Evolutionary conservation across 2,113 vertebrate genomes (phyloP), one percentile per base, ranked within the genome.

Genomic region (Lamprologus lemairii): DNA sequence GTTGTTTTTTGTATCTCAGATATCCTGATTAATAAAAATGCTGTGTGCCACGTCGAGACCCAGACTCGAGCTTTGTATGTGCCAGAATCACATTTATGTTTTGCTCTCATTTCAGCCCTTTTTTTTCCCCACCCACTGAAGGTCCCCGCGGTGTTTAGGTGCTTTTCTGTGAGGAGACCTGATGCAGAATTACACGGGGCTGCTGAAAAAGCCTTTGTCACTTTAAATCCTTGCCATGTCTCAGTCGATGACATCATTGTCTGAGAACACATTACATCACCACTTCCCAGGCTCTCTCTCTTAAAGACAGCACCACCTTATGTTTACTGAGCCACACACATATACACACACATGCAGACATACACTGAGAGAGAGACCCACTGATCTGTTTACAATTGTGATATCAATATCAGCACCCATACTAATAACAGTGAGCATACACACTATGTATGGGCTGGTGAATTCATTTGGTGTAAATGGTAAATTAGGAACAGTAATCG

Each of bases 211-310:
- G 94, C 91, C 95, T 95, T 95, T 96, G 94, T 95, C 93, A 95
- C 94, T 96, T 96, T 96, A 96, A 96, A 96, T 96, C 92, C 94
- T 93, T 81, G 88, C 93, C 84, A 90, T 88, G 95, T 96, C 95
- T 95, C 93, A 94, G 92, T 84, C 87, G 95, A 97, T 97, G 96
- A 97, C 96, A 97, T 97, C 96, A 97, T 96, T 95, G 95, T 96
- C 96, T 96, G 95, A 95, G 96, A 97, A 95, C 94, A 96, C 96
- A 97, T 97, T 97, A 97, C 96, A 97, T 97, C 96, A 97, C 93
- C 96, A 92, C 95, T 96, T 96, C 93, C 94, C 94, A 94, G 95
- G 95, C 95, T 90, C 92, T 91, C 95, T 86, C 94, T 92, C 94
- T 95, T 94, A 95, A 95, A 95, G 94, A 95, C 93, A 94, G 93